These are phyloP conservation scores for Sitta europaea DNA, from an alignment of 2,113 vertebrate species.

Conservation along the genomic window DNA sequence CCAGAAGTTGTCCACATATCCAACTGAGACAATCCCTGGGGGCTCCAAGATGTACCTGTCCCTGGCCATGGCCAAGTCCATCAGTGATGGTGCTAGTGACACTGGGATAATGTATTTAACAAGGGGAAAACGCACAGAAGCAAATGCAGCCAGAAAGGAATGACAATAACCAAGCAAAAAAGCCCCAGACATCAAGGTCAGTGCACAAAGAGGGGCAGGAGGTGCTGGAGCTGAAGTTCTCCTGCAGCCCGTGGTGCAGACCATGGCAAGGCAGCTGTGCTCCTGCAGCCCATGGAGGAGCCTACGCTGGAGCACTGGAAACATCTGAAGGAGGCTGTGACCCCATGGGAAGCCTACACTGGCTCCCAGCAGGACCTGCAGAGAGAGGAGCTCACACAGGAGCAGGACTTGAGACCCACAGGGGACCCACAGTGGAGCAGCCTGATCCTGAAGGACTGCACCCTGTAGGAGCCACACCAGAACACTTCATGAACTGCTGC, in stretches of 20 bases:
- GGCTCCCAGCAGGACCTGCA: not conserved
- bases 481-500: not conserved
- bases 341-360: rapidly evolving
- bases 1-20: not conserved
- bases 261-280: not conserved
- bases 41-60: rapidly evolving
- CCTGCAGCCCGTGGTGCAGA: not conserved
- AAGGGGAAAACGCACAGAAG: not conserved
- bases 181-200: not conserved
- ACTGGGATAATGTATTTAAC: not conserved
- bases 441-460: not conserved
- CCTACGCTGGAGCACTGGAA: rapidly evolving
- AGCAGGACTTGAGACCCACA: not conserved
- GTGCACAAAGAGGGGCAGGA: not conserved
- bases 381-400: not conserved
- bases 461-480: not conserved
- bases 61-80: not conserved
- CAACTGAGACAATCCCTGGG: rapidly evolving
- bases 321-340: not conserved
- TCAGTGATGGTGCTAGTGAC: rapidly evolving
- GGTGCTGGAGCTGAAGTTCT: not conserved
- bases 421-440: rapidly evolving
- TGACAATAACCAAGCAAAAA: not conserved
- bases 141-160: not conserved
- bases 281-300: not conserved